Conservation (phyloP, 2,797 vertebrate genomes). For the Falco rusticolus region DNA sequence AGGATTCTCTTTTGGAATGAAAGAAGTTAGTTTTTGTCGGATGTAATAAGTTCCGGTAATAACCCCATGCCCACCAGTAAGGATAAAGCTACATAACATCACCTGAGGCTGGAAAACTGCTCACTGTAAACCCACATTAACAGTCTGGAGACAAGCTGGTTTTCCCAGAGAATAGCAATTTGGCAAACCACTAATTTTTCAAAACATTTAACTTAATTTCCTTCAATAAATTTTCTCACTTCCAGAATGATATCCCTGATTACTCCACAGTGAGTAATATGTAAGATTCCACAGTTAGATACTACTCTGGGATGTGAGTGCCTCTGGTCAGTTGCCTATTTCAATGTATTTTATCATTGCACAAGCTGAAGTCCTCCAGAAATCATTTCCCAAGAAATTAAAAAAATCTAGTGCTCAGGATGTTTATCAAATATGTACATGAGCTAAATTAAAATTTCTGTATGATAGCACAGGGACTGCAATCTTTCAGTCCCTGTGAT, state of each 20-base stretch:
- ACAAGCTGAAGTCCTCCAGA: not conserved
- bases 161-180: not conserved
- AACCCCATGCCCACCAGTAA: not conserved
- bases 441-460: not conserved
- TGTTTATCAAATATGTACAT: not conserved
- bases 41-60: not conserved
- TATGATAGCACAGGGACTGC: not conserved
- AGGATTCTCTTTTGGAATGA: not conserved
- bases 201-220: not conserved
- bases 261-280: not conserved
- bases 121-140: not conserved
- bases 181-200: not conserved
- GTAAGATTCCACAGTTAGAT: not conserved
- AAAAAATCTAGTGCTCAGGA: not conserved
- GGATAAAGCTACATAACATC: not conserved
- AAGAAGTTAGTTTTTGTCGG: not conserved
- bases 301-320: rapidly evolving
- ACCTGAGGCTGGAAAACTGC: not conserved
- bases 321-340: not conserved
- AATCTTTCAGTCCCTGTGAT: not conserved
- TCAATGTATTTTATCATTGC: not conserved
- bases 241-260: not conserved
- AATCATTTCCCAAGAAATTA: not conserved
- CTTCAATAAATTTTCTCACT: not conserved
- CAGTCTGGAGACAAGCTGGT: not conserved